Conservation (phyloP, 2,888 invertebrate species). For the Hirtodrosophila trivittata region DNA sequence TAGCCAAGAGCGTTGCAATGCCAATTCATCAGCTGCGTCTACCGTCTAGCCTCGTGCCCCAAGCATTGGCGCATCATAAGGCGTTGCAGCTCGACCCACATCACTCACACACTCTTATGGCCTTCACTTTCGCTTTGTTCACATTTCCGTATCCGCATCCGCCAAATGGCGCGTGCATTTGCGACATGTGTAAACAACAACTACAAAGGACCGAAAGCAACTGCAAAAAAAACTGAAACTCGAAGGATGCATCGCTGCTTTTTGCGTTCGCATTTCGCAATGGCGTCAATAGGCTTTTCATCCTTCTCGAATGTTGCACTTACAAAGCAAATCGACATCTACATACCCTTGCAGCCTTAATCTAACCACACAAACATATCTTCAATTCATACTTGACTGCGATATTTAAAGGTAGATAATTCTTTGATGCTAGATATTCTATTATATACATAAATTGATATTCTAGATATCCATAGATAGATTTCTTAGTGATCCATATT, state of each 20-base stretch:
- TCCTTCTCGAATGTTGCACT: slow-evolving; percentile 19
- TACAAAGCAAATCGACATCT: slow-evolving; percentile 10
- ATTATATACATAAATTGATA: too few relatives aligned
- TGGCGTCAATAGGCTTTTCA: slow-evolving; percentile 47
- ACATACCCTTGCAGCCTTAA: slow-evolving; percentile 3
- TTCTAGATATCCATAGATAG: too few relatives aligned
- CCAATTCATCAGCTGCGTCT: slow-evolving; percentile 55
- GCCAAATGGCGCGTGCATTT: slow-evolving; percentile 67
- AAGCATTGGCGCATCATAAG: slow-evolving; percentile 31
- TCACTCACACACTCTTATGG: slow-evolving; percentile 15
- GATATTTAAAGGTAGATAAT: too few relatives aligned
- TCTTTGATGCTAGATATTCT: too few relatives aligned
- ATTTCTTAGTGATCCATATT: too few relatives aligned
- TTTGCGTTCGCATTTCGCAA: slow-evolving; percentile 51
- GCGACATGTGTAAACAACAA: slow-evolving; percentile 58
- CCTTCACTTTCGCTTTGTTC: slow-evolving; percentile 59
- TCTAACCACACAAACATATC: too few relatives aligned
- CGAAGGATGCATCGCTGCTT: slow-evolving; percentile 52
- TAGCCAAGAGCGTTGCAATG: slow-evolving; percentile 72
- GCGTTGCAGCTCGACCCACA: neutral
- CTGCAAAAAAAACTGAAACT: slow-evolving; percentile 11
- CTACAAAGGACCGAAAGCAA: neutral
- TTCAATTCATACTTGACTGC: too few relatives aligned
- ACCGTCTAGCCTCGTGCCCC: slow-evolving; percentile 53
- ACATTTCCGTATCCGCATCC: slow-evolving; percentile 54